phyloP scores from a whole-genome alignment of 2,797 vertebrate genomes.

The Malurus splendens region DNA sequence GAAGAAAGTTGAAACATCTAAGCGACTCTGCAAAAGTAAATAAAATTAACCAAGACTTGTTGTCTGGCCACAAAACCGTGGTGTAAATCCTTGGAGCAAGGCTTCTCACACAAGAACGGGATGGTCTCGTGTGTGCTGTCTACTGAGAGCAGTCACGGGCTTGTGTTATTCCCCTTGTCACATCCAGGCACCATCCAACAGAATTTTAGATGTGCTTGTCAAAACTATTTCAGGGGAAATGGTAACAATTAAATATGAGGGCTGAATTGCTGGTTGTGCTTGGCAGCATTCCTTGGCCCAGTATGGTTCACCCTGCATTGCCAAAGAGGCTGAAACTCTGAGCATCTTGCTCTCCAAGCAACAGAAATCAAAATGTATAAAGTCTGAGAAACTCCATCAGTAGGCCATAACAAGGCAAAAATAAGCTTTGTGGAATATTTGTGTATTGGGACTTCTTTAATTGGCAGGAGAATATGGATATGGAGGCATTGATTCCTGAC shows the following conservation, averaged over 20 bases:
- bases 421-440: neutral
- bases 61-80: rapidly evolving
- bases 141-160: neutral
- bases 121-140: neutral
- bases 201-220: neutral
- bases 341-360: neutral
- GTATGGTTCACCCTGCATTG: neutral
- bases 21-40: neutral
- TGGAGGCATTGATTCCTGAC: neutral
- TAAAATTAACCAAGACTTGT: neutral
- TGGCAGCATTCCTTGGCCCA: neutral
- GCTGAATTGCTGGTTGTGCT: neutral
- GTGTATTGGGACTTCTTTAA: neutral
- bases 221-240: neutral
- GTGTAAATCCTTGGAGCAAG: neutral
- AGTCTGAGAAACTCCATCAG: rapidly evolving
- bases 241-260: neutral
- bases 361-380: neutral
- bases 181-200: neutral
- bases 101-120: neutral
- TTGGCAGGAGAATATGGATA: neutral
- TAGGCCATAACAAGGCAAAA: neutral
- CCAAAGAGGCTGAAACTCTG: neutral
- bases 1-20: neutral
- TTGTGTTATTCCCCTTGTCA: neutral